Evolutionary conservation across 2,113 vertebrate genomes (phyloP).

Genomic region (Poicephalus gulielmi): DNA sequence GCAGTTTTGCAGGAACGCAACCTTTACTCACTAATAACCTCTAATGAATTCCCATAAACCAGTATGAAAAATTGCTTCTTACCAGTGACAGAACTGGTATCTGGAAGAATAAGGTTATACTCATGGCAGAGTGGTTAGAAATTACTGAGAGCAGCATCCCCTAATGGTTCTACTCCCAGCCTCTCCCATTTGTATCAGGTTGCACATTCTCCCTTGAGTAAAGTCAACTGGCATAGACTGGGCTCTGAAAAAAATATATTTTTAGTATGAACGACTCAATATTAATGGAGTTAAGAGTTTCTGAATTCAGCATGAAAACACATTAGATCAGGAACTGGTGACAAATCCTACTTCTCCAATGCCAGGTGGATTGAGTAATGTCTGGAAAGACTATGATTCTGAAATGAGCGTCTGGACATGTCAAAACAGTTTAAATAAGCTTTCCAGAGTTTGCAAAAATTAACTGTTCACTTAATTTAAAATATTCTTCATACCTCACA

Average conservation of each 20-base stretch:
- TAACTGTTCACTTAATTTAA: neutral
- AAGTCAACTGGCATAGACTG: neutral
- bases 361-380: constrained; percentile 59
- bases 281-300: neutral
- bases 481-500: neutral
- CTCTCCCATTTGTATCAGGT: neutral
- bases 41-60: neutral
- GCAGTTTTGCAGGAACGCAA: neutral
- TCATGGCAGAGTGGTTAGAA: neutral
- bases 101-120: neutral
- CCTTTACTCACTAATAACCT: neutral
- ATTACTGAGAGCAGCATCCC: neutral
- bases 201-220: neutral
- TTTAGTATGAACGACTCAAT: constrained; percentile 9
- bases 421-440: constrained; percentile 47
- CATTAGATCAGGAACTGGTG: constrained; percentile 29
- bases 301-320: constrained; percentile 46
- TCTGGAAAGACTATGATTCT: constrained; percentile 51
- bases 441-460: constrained; percentile 22
- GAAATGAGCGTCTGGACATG: constrained; percentile 23
- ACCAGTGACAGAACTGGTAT: neutral
- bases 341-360: constrained; percentile 37
- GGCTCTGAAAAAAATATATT: neutral
- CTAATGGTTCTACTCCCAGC: neutral
- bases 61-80: neutral